Evolutionary conservation across 2,797 vertebrate species (phyloP).

Genomic region (Microctenopoma lineatum): DNA sequence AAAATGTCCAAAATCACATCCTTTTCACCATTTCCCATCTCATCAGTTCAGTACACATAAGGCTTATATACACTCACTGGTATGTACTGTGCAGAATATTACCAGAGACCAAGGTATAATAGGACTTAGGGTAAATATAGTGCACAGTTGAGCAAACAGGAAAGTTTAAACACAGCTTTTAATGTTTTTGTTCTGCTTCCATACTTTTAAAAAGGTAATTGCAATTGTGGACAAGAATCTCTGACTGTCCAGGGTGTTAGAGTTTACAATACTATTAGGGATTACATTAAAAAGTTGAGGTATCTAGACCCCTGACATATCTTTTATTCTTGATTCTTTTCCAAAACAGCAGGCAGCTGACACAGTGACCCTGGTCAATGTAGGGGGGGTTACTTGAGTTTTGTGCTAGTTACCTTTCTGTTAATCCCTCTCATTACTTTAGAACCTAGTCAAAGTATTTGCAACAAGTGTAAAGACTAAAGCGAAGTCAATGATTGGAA

Average conservation of each 20-base stretch:
- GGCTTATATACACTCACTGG: too few species aligned
- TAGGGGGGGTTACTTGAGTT: neutral
- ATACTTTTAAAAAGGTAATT: conserved; percentile 47
- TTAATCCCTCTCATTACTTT: conserved; percentile 23
- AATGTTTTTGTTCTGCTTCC: conserved; percentile 44
- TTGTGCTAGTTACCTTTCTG: conserved; percentile 1
- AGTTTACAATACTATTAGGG: conserved; percentile 22
- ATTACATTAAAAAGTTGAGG: conserved; percentile 17
- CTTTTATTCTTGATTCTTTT: too few species aligned
- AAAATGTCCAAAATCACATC: neutral
- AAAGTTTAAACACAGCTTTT: conserved; percentile 21
- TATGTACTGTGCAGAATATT: neutral
- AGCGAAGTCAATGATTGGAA: neutral
- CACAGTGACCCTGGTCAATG: neutral
- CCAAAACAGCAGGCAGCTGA: too few species aligned
- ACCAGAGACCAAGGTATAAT: neutral
- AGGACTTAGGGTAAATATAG: neutral
- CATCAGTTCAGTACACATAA: too few species aligned
- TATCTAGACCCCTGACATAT: neutral
- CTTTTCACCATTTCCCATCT: neutral
- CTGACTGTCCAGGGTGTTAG: conserved; percentile 29
- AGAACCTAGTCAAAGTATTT: conserved; percentile 25
- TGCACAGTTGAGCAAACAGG: neutral
- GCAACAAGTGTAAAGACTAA: neutral
- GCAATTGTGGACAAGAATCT: conserved; percentile 44